Conservation (phyloP, 2,113 vertebrate genomes). For the Monopterus albus region DNA sequence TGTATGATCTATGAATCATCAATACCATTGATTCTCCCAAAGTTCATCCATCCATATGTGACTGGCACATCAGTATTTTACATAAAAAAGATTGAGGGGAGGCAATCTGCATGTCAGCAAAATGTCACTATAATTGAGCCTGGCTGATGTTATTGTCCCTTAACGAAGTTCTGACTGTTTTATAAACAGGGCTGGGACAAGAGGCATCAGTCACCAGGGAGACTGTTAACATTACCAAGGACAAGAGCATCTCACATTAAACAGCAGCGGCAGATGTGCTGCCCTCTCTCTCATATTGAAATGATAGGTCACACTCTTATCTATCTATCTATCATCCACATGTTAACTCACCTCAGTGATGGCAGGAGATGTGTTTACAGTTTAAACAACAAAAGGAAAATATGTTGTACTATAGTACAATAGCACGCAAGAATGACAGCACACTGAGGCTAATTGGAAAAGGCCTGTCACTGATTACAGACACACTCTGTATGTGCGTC, state of each 20-base stretch:
- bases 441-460: conserved; percentile 63
- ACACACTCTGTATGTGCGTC: conserved; percentile 16
- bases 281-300: conserved; percentile 32
- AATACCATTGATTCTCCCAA: conserved; percentile 89
- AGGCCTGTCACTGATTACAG: conserved; percentile 63
- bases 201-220: conserved; percentile 78
- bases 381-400: conserved; percentile 42
- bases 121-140: conserved; percentile 83
- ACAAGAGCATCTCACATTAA: conserved; percentile 62
- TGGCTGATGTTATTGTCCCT: conserved; percentile 78
- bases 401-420: conserved; percentile 32
- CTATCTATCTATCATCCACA: conserved; percentile 30
- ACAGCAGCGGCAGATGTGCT: conserved; percentile 54
- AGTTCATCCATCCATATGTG: conserved; percentile 92
- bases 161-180: conserved; percentile 80
- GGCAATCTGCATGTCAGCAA: conserved; percentile 82
- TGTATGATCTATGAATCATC: conserved; percentile 86
- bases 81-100: conserved; percentile 82
- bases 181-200: conserved; percentile 78
- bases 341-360: conserved; percentile 12
- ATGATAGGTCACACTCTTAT: conserved; percentile 27
- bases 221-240: conserved; percentile 78
- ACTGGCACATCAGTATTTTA: conserved; percentile 88
- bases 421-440: conserved; percentile 50
- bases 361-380: conserved; percentile 44